phyloP scores from a whole-genome alignment of 2,888 invertebrate species.

The Salticus scenicus region DNA sequence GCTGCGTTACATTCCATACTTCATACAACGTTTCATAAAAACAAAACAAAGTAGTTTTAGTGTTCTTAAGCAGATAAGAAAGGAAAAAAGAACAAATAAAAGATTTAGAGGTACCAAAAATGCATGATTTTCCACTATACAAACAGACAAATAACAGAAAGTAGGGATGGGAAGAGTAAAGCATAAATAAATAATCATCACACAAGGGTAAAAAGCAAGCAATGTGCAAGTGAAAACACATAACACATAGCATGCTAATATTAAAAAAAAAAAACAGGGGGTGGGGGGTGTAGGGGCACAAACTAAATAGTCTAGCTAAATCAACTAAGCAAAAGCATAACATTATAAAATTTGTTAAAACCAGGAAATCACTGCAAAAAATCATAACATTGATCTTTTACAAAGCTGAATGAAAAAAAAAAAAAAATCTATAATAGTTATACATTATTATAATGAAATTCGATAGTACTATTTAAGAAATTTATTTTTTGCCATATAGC shows the following conservation, averaged over 20 bases:
- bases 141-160: conserved; percentile 55
- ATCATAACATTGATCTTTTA: no score
- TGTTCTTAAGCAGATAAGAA: no score
- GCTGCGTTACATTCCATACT: no score
- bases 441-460: no score
- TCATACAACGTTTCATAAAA: no score
- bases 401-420: no score
- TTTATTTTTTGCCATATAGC: no score
- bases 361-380: neutral
- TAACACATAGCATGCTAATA: conserved; percentile 46
- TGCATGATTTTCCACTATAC: conserved; percentile 54
- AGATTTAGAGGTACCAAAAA: neutral
- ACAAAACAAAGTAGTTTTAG: no score
- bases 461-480: no score
- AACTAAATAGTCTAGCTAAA: neutral
- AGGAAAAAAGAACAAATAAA: no score
- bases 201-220: conserved; percentile 29
- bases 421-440: no score
- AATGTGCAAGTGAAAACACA: conserved; percentile 31
- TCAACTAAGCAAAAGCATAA: neutral
- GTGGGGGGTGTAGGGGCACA: neutral
- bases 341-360: neutral
- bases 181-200: conserved; percentile 18
- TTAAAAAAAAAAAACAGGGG: no score
- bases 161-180: conserved; percentile 33